phyloP scores from a whole-genome alignment of 2,113 vertebrate species.

The Pantherophis guttatus region DNA sequence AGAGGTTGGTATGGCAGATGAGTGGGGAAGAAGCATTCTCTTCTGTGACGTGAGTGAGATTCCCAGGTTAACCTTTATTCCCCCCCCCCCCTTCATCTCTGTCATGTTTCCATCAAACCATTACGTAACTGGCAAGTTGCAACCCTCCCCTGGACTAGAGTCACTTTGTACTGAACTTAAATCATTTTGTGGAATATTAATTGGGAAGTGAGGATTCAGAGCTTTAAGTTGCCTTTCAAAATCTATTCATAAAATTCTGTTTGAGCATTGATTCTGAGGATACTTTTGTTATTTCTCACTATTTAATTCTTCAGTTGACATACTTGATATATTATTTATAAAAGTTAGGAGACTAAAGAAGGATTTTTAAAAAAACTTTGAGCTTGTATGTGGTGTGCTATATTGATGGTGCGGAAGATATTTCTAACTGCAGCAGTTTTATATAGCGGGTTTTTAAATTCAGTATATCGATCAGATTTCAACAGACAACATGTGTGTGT shows the following conservation, averaged over 20 bases:
- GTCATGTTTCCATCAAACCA: too few relatives aligned
- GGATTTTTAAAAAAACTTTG: background rate
- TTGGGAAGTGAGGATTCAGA: background rate
- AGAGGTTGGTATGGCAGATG: background rate
- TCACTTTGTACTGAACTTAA: background rate
- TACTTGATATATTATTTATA: slow-evolving; percentile 33
- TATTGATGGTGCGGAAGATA: background rate
- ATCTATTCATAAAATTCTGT: background rate
- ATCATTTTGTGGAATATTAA: background rate
- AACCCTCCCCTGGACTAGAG: background rate
- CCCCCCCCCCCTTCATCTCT: too few relatives aligned
- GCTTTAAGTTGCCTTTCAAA: background rate
- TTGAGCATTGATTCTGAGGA: background rate
- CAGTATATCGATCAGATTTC: background rate
- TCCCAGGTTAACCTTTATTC: background rate
- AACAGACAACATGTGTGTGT: background rate
- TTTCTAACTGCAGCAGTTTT: slow-evolving; percentile 1
- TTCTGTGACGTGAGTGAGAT: background rate
- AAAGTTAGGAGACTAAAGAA: background rate
- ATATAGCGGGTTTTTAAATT: background rate
- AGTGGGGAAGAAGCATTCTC: too few relatives aligned
- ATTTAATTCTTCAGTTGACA: background rate
- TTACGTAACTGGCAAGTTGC: too few relatives aligned
- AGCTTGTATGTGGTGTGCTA: background rate
- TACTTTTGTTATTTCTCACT: background rate